These are phyloP conservation scores for Lasius platythorax DNA, from an alignment of 2,888 invertebrate genomes.

Conservation along the genomic window DNA sequence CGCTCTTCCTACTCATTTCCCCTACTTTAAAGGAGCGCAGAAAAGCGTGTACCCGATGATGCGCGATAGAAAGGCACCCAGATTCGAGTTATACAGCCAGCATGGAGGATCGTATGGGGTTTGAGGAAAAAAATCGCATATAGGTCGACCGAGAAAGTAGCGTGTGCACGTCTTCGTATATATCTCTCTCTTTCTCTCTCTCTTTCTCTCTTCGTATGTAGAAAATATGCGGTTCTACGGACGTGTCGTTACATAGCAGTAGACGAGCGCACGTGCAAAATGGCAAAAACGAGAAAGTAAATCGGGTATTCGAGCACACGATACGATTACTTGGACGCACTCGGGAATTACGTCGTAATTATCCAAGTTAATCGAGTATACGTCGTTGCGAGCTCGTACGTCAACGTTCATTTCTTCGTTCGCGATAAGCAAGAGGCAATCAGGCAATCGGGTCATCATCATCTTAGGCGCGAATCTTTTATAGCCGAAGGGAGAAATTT, in stretches of 20 bases:
- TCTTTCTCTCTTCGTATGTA: constrained; percentile 18
- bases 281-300: constrained; percentile 53
- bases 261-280: constrained; percentile 40
- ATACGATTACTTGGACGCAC: constrained; percentile 16
- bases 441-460: constrained; percentile 45
- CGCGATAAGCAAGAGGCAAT: constrained; percentile 41
- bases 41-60: constrained; percentile 52
- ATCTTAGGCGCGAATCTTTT: constrained; percentile 31
- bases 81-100: constrained; percentile 65
- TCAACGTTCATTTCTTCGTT: background rate
- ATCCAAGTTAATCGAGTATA: constrained; percentile 52
- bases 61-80: constrained; percentile 75
- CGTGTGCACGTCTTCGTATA: constrained; percentile 56
- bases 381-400: background rate
- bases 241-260: background rate
- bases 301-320: constrained; percentile 6
- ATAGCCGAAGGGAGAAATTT: constrained; percentile 22
- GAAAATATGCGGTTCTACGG: constrained; percentile 38
- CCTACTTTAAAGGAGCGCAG: constrained; percentile 36
- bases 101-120: constrained; percentile 56
- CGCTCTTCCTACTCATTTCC: constrained; percentile 1
- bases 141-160: constrained; percentile 80
- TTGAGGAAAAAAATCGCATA: constrained; percentile 71
- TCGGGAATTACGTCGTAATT: constrained; percentile 40
- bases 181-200: constrained; percentile 5